A percentile compares a stretch with the other conserved stretches of the same genome.
Evolutionary conservation across 2,113 vertebrate species (phyloP).

Genomic region (Chauna torquata): DNA sequence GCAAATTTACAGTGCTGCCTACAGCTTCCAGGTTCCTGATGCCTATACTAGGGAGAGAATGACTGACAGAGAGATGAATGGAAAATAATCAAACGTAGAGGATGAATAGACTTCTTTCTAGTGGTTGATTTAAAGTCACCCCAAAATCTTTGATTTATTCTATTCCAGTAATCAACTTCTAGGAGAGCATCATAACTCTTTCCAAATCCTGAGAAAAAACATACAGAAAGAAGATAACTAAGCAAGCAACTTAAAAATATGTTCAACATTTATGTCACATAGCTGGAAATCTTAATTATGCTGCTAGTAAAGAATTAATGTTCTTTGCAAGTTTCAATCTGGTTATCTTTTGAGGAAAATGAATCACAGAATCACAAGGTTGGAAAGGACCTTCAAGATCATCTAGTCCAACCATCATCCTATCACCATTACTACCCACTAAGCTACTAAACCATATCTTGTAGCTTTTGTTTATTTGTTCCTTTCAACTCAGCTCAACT

Average conservation of each 20-base stretch:
- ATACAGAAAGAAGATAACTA: not conserved
- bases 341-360: not conserved
- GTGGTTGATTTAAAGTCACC: not conserved
- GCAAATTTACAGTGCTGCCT: not conserved
- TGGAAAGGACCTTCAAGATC: no score
- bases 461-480: not conserved
- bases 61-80: not conserved
- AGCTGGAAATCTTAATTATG: not conserved
- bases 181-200: not conserved
- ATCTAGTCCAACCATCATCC: no score
- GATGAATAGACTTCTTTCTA: not conserved
- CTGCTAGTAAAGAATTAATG: not conserved
- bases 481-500: no score
- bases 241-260: not conserved
- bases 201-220: not conserved
- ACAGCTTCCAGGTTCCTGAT: not conserved
- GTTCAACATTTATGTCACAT: not conserved
- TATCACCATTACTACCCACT: no score
- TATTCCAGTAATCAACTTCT: not conserved
- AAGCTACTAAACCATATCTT: no score
- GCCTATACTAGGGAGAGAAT: not conserved
- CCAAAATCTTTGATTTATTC: not conserved
- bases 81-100: not conserved
- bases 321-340: conserved; percentile 8
- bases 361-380: no score